phyloP scores from a whole-genome alignment of 2,113 vertebrate species.

The Chlamydotis undulata region DNA sequence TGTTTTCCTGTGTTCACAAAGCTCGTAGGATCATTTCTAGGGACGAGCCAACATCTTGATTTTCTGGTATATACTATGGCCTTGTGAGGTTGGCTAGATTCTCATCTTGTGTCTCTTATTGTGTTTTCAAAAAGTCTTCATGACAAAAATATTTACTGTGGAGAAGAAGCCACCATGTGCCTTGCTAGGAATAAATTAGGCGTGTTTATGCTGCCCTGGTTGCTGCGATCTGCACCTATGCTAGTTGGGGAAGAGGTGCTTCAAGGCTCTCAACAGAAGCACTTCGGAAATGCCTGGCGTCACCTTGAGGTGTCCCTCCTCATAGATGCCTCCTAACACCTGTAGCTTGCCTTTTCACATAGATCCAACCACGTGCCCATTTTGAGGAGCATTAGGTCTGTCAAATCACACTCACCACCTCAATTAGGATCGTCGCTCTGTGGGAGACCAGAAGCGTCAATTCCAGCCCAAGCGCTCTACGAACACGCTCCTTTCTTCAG shows the following conservation, averaged over 20 bases:
- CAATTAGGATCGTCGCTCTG: not conserved
- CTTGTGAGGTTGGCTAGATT: too few species aligned
- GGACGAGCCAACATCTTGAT: too few species aligned
- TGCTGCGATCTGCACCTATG: not conserved
- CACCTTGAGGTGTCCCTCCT: rapidly evolving
- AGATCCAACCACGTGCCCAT: rapidly evolving
- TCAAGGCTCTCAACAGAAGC: not conserved
- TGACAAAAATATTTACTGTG: too few species aligned
- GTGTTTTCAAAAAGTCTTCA: too few species aligned
- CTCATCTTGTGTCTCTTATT: too few species aligned
- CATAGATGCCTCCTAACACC: not conserved
- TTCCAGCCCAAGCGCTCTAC: not conserved
- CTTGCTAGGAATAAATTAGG: too few species aligned
- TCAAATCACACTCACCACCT: not conserved
- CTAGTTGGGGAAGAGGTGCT: not conserved
- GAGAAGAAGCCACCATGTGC: too few species aligned
- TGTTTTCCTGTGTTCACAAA: too few species aligned
- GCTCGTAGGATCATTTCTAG: too few species aligned
- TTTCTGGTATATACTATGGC: too few species aligned
- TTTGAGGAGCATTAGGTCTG: not conserved
- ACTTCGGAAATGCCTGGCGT: not conserved
- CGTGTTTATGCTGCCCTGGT: not conserved
- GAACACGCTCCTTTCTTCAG: not conserved
- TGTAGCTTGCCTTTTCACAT: not conserved
- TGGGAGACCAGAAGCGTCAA: rapidly evolving